Evolutionary conservation across 2,797 vertebrate species (phyloP).

Genomic region (Brotogeris chrysoptera): DNA sequence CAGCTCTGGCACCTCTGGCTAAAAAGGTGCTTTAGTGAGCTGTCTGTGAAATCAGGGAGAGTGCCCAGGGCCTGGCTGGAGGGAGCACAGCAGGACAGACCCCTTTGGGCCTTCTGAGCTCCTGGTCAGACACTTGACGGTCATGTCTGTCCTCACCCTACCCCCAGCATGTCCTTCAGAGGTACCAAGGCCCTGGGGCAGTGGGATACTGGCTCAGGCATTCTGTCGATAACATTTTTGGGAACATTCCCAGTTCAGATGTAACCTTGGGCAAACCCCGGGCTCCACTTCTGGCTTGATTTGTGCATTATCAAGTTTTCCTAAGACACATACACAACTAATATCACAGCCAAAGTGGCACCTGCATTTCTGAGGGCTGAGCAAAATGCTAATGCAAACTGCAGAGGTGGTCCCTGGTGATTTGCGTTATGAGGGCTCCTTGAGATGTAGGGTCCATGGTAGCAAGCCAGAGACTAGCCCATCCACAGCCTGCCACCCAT

Average conservation of each 20-base stretch:
- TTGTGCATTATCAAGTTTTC: neutral
- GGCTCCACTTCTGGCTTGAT: neutral
- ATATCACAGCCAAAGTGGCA: neutral
- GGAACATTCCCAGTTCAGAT: neutral
- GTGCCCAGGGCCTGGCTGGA: neutral
- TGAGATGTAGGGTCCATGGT: neutral
- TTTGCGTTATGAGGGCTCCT: neutral
- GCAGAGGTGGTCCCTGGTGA: neutral
- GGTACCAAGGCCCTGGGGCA: neutral
- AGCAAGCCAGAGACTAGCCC: neutral
- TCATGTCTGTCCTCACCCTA: neutral
- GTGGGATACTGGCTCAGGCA: fast-evolving
- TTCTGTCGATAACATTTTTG: neutral
- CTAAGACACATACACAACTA: neutral
- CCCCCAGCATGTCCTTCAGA: neutral
- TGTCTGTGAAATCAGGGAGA: neutral
- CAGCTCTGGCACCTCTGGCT: neutral
- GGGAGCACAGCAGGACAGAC: neutral
- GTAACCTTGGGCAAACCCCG: neutral
- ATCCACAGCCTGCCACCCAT: neutral
- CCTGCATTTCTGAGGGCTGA: neutral
- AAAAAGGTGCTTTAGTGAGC: neutral
- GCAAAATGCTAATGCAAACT: neutral
- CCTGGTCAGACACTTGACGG: fast-evolving
- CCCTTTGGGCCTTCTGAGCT: neutral